phyloP scores from a whole-genome alignment of 2,888 invertebrate genomes.

The Drosophila nr. fundita region DNA sequence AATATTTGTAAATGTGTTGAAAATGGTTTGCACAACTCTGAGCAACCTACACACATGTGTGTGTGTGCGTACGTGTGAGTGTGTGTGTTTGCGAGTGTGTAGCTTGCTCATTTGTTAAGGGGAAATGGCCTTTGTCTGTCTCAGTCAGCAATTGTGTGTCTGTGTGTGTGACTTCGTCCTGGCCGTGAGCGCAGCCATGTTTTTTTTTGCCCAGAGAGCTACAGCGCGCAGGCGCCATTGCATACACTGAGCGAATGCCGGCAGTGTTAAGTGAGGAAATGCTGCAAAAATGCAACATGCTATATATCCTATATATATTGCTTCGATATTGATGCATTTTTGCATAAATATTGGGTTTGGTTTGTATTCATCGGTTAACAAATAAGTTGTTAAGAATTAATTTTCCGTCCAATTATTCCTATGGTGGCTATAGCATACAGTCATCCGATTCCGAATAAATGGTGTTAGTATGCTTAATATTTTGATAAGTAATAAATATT shows the following conservation, averaged over 20 bases:
- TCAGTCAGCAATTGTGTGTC: constrained; percentile 27
- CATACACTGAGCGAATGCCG: constrained; percentile 55
- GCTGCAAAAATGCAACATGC: neutral
- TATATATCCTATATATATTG: neutral
- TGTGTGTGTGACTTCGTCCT: constrained; percentile 14
- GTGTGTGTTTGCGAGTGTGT: constrained; percentile 34
- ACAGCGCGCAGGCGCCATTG: constrained; percentile 66
- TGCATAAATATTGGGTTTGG: neutral
- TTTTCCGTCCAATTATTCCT: neutral
- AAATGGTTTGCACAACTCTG: constrained; percentile 81
- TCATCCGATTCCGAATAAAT: neutral
- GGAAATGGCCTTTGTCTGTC: constrained; percentile 80
- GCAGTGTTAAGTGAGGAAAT: accelerated
- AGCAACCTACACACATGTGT: constrained; percentile 50
- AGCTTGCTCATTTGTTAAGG: constrained; percentile 77
- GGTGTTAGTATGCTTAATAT: too few species aligned
- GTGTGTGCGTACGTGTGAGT: constrained; percentile 25
- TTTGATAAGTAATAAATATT: too few species aligned
- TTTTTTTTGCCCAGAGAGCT: constrained; percentile 52
- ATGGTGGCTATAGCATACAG: neutral
- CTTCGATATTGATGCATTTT: neutral
- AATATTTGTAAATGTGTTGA: constrained; percentile 82
- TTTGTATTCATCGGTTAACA: too few species aligned
- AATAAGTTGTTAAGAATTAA: accelerated
- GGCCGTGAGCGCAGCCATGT: constrained; percentile 76